Conservation (phyloP, 1,140 invertebrate genomes). For the Prorops nasuta region DNA sequence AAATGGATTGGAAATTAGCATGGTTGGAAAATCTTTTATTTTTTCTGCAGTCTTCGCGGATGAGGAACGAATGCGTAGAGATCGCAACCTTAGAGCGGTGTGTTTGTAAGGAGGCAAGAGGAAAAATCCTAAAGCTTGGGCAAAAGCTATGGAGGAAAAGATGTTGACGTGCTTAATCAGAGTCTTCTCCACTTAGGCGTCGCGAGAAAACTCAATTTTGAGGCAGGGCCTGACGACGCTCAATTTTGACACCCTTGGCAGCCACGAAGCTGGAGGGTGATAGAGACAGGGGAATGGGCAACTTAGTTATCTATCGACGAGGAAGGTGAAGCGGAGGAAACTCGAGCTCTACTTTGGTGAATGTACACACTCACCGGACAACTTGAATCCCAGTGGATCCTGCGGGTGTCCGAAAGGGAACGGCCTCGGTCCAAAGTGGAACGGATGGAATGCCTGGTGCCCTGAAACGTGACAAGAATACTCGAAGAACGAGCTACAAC, state of each 20-base stretch:
- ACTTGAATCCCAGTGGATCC: slow-evolving; percentile 77
- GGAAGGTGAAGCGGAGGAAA: slow-evolving; percentile 17
- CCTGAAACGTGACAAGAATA: slow-evolving; percentile 55
- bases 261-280: slow-evolving; percentile 31
- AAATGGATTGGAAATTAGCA: too few relatives aligned
- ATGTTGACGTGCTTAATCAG: slow-evolving; percentile 55
- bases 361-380: slow-evolving; percentile 67
- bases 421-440: slow-evolving; percentile 77
- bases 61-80: slow-evolving; percentile 36
- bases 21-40: too few relatives aligned
- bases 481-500: neutral
- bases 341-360: slow-evolving; percentile 22
- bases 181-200: slow-evolving; percentile 47
- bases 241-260: slow-evolving; percentile 54
- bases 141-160: too few relatives aligned
- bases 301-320: slow-evolving; percentile 48
- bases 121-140: too few relatives aligned
- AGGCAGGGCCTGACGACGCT: slow-evolving; percentile 42
- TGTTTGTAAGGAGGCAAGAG: too few relatives aligned
- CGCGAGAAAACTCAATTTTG: slow-evolving; percentile 55
- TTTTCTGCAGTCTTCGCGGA: too few relatives aligned
- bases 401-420: slow-evolving; percentile 78
- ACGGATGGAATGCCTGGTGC: slow-evolving; percentile 82
- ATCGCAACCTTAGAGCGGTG: too few relatives aligned
- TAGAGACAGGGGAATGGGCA: slow-evolving; percentile 9